Evolutionary conservation across 2,888 invertebrate species (phyloP), one percentile per base, ranked within the genome.

Genomic region (Spilosoma lubricipeda): DNA sequence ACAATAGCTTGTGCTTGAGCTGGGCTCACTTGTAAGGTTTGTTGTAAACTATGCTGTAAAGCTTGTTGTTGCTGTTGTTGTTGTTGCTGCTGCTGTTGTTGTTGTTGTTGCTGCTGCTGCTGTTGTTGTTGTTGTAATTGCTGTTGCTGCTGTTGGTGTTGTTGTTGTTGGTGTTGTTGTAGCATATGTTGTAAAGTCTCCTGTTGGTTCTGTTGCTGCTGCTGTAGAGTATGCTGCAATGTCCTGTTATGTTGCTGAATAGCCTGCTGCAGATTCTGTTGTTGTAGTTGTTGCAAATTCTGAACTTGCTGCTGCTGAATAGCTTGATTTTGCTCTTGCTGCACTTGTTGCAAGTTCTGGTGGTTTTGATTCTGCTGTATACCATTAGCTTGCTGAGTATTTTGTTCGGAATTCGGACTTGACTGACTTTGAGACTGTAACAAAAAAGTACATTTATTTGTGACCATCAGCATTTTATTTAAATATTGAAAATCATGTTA

Each of bases 361-460:
- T 94, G 93, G 76, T 86, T 93, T 79, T 94, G 93, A 76, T 86
- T 93, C 80, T 93, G 93, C 80, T 92, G 95, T 71, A 92, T 90
- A 71, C 96, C 95, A 90, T 96, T 96, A 52, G 95, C 88, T 79
- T 95, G 96, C 81, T 96, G 96, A 79, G 92, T 95, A 71, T 94
- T 90, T 64, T 93, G 94, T 75, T 95, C 95, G 3, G 94, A 89
- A 77, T 94, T 94, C 27, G 95, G 93, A 80, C 94, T 95, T 18
- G 93, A 91, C 80, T 95, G 95, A 77, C 96, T 96, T 81, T 96
- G 96, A 52, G 96, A 94, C 91, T 96, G 94, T 71, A 94, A 94
- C 85, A 90, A 92, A 77, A 75, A 8, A 45, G 64, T 2, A 63
- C 15, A 63, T 63, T 63, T 18, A 63, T 30, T 27, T 63, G 15